Conservation (phyloP, 2,113 vertebrate species). For the Patagioenas fasciata region DNA sequence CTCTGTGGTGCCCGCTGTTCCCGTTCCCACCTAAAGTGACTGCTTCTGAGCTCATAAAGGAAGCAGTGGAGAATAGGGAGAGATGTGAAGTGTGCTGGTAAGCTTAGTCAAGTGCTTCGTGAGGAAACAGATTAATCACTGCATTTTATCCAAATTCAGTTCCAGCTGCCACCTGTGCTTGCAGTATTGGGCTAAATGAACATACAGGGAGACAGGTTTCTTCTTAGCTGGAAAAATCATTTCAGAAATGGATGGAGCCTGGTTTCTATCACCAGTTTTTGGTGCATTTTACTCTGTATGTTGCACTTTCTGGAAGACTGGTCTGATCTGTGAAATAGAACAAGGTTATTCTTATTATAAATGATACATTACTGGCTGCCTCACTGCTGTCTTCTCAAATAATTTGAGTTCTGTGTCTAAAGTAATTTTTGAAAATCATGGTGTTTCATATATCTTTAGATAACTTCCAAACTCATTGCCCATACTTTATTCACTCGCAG, state of each 20-base stretch:
- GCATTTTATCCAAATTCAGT: accelerated
- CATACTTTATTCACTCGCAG: not conserved
- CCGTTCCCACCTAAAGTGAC: not conserved
- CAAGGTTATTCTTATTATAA: not conserved
- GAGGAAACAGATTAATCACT: not conserved
- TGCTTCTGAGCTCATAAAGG: not conserved
- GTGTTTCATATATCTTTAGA: not conserved
- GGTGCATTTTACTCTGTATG: not conserved
- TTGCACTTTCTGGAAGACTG: not conserved
- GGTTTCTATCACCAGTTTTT: not conserved
- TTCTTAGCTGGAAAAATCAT: not conserved
- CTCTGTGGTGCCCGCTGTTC: not conserved
- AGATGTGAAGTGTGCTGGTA: not conserved
- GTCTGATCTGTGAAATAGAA: not conserved
- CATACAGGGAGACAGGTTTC: not conserved
- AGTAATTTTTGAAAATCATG: not conserved
- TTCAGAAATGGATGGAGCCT: not conserved
- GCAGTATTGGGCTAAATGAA: not conserved
- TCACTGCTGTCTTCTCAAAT: not conserved
- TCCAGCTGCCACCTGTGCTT: not conserved
- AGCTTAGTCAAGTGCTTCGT: not conserved
- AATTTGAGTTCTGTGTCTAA: not conserved
- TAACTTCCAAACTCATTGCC: not conserved
- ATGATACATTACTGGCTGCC: not conserved
- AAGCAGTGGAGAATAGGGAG: not conserved